Conservation (phyloP, 2,797 vertebrate species). For the Discoglossus pictus region DNA sequence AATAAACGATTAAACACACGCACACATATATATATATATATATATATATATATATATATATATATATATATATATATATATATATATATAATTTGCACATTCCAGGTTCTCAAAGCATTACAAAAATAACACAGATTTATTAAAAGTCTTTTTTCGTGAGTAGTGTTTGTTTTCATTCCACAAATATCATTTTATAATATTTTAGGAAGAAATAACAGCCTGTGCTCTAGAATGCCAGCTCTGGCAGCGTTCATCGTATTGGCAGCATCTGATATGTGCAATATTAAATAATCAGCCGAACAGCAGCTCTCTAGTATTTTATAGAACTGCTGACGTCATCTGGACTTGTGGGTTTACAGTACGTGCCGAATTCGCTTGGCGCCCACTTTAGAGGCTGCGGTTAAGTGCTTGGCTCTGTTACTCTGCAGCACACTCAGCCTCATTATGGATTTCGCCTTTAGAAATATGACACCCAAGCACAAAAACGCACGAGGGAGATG, state of each 20-base stretch:
- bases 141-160: too few species aligned
- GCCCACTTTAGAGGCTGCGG: neutral
- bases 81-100: too few species aligned
- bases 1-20: too few species aligned
- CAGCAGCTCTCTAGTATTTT: neutral
- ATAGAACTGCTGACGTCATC: constrained; percentile 15
- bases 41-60: too few species aligned
- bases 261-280: neutral
- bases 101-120: too few species aligned
- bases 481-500: neutral
- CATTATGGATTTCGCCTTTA: constrained; percentile 8
- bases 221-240: neutral
- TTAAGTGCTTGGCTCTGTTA: constrained; percentile 3
- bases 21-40: too few species aligned
- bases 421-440: neutral
- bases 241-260: neutral
- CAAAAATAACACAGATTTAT: too few species aligned
- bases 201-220: neutral
- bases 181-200: too few species aligned
- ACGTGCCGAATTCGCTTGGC: neutral
- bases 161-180: too few species aligned
- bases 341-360: neutral
- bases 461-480: constrained; percentile 31
- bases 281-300: constrained; percentile 2
- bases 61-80: too few species aligned